These are phyloP conservation scores for Hirudinaria manillensis DNA, from an alignment of 2,888 invertebrate genomes.

Conservation along the genomic window DNA sequence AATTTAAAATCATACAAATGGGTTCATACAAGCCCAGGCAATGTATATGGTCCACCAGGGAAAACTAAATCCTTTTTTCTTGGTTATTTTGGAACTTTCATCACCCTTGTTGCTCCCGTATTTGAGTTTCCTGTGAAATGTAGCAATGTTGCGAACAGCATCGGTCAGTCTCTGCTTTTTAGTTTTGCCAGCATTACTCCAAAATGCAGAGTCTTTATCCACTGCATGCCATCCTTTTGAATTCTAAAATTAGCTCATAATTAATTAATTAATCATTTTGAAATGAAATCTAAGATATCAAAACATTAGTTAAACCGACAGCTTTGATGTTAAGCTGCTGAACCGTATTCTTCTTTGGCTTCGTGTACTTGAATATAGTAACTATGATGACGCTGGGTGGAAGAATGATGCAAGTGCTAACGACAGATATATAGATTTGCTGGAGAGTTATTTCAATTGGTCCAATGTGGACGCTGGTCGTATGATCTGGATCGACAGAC, in stretches of 20 bases:
- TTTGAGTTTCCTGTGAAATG: constrained; percentile 27
- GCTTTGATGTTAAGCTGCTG: constrained; percentile 20
- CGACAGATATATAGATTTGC: constrained; percentile 52
- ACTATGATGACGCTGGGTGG: constrained; percentile 51
- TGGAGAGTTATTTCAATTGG: constrained; percentile 55
- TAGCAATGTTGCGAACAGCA: constrained; percentile 44
- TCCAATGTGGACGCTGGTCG: constrained; percentile 50
- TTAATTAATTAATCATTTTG: neutral
- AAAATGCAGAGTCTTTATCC: constrained; percentile 37
- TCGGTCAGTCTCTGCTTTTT: constrained; percentile 46
- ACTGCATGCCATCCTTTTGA: constrained; percentile 49
- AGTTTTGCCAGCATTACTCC: constrained; percentile 39
- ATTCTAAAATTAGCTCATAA: constrained; percentile 24
- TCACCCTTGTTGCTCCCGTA: constrained; percentile 40
- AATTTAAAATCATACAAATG: neutral
- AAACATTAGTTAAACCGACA: constrained; percentile 2
- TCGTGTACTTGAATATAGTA: constrained; percentile 49
- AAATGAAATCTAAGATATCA: neutral
- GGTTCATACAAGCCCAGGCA: constrained; percentile 50
- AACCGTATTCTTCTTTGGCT: constrained; percentile 46
- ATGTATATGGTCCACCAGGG: constrained; percentile 53
- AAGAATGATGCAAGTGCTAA: constrained; percentile 51
- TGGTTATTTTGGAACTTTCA: constrained; percentile 39
- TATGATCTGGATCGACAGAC: constrained; percentile 28
- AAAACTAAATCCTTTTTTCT: constrained; percentile 48